Conservation (phyloP, 2,888 invertebrate genomes). For the Phania funesta region DNA sequence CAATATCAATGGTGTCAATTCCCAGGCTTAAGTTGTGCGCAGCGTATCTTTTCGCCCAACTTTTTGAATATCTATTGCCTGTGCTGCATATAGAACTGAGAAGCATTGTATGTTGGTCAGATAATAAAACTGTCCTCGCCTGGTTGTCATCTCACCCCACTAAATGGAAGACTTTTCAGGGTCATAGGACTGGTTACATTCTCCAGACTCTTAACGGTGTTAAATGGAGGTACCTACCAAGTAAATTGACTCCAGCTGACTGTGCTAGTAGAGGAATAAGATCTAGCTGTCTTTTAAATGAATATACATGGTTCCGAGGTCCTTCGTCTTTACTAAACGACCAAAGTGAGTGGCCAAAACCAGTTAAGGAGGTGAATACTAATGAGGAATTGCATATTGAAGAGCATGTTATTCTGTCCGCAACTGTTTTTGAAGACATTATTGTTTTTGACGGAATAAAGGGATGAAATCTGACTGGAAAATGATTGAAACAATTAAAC, state of each 20-base stretch:
- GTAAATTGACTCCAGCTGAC: slow-evolving; percentile 14
- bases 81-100: not conserved
- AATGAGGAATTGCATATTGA: not conserved
- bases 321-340: slow-evolving; percentile 6
- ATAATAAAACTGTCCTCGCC: slow-evolving; percentile 25
- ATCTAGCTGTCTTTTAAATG: no score
- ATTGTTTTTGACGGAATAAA: no score
- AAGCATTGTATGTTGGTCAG: slow-evolving; percentile 19
- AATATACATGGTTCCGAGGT: slow-evolving; percentile 12
- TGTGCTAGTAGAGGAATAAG: slow-evolving; percentile 24
- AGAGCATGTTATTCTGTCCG: not conserved
- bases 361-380: not conserved
- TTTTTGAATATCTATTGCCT: slow-evolving; percentile 16
- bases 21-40: no score
- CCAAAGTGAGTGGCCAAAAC: not conserved
- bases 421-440: no score
- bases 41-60: not conserved
- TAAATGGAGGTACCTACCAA: slow-evolving; percentile 22
- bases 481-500: no score
- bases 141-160: slow-evolving; percentile 14
- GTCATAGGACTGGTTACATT: slow-evolving; percentile 24
- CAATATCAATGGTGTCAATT: slow-evolving; percentile 11
- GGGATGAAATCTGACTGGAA: no score
- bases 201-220: slow-evolving; percentile 24
- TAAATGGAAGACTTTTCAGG: slow-evolving; percentile 36